Percentiles rank a stretch among this genome's conserved stretches.
These are phyloP conservation scores for Nemopilema nomurai DNA, from an alignment of 30 jellyfish, hydroid and myxozoan species.

Conservation along the genomic window DNA sequence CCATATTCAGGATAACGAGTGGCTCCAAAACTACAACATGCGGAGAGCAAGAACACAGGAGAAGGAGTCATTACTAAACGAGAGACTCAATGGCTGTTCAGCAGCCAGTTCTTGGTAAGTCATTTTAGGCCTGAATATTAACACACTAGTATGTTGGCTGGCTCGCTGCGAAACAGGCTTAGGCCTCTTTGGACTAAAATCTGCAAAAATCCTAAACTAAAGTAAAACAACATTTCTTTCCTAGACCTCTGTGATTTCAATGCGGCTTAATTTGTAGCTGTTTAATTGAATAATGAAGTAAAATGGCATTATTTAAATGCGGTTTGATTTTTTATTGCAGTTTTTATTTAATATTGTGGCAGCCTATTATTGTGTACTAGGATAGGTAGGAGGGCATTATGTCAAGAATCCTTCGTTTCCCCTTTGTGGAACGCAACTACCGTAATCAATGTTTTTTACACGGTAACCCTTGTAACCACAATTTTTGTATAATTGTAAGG, in stretches of 20 bases:
- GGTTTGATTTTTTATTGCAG: background rate
- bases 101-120: no score
- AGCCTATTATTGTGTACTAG: background rate
- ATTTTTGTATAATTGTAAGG: no score
- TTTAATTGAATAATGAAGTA: background rate
- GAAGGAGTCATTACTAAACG: background rate
- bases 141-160: background rate
- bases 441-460: background rate
- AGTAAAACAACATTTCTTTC: background rate
- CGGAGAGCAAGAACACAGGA: slow-evolving; percentile 9
- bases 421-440: background rate
- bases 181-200: slow-evolving; percentile 3
- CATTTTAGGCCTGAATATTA: background rate
- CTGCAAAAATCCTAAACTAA: background rate
- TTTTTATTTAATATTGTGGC: background rate
- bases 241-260: background rate
- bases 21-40: slow-evolving; percentile 8
- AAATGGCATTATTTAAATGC: background rate
- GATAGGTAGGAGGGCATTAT: background rate
- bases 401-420: background rate
- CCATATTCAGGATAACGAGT: background rate
- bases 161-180: background rate
- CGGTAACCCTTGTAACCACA: background rate
- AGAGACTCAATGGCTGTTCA: slow-evolving; percentile 5
- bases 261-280: background rate